Evolutionary conservation across 92 coral and sea anemone species (phyloP), one percentile per base, ranked within the genome.

Genomic region (Nematostella vectensis): DNA sequence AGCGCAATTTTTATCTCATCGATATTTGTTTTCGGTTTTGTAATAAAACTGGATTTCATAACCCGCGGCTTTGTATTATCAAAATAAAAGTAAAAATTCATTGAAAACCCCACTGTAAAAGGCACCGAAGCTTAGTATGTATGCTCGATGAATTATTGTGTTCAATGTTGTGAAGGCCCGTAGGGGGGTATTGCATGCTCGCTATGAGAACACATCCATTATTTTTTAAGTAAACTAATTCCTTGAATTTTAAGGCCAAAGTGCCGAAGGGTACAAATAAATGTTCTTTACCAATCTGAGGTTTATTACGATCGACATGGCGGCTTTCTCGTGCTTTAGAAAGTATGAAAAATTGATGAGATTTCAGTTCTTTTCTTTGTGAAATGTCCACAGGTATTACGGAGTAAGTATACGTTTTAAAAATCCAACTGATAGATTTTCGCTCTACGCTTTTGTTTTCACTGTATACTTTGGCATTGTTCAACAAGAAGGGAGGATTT

Each of bases 21-120:
- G 31, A 39, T 66, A 55, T 66, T 66, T 66, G 72, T 55, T 47
- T 55, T 66, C 18, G 29, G 31, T 33, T 27, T 66, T 64, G 4
- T 43, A 29, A 55, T 66, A 55, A 66, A 27, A 47, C 31, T 18
- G 42, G 15, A 66, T 28, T 47, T 55, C 55, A 43, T 18, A 59
- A 28, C 53, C 54, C 30, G n/a, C n/a, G n/a, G 43, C 55, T 36
- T 42, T 43, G 31, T 28, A 13, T 61, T 33, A 54, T 43, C 28
- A 50, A 25, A 30, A 66, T 43, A 39, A 15, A 31, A 66, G 36
- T 11, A 50, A 59, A 66, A 25, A 13, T 10, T 55, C 52, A 33
- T 47, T 17, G 30, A 28, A 31, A 19, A 26, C 50, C 31, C 28
- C 28, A 31, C 18, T 45, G 51, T 19, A 45, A 19, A 45, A 19